Conservation (phyloP, 2,797 vertebrate species). For the Prunella strophiata region DNA sequence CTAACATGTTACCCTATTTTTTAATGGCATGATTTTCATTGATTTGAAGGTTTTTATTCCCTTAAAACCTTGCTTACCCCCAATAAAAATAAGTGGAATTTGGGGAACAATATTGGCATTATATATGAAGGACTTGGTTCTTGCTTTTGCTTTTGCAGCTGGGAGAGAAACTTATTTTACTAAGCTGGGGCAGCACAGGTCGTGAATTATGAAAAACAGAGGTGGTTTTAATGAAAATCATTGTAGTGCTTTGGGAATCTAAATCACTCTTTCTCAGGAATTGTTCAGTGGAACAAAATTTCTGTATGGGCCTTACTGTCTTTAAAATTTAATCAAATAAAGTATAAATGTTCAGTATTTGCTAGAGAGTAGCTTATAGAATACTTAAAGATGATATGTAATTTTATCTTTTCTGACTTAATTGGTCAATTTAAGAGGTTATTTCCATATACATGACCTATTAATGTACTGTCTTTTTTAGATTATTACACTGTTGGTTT, state of each 20-base stretch:
- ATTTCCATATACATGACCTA: not conserved
- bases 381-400: not conserved
- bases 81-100: not conserved
- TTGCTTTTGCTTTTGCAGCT: not conserved
- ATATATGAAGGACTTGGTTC: not conserved
- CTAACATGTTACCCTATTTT: not conserved
- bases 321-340: not conserved
- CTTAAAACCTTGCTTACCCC: not conserved
- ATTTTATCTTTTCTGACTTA: constrained; percentile 2
- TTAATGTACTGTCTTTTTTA: not conserved
- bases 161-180: not conserved
- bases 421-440: not conserved
- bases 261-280: not conserved
- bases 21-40: not conserved
- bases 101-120: not conserved
- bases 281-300: not conserved
- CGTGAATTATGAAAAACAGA: not conserved
- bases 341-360: not conserved
- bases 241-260: not conserved
- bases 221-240: not conserved
- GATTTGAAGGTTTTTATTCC: not conserved
- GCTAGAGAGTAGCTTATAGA: not conserved
- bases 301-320: not conserved
- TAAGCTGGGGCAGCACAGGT: not conserved
- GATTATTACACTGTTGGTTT: not conserved